These are phyloP conservation scores for Ammospiza nelsoni DNA, from an alignment of 2,113 vertebrate genomes.

Conservation along the genomic window DNA sequence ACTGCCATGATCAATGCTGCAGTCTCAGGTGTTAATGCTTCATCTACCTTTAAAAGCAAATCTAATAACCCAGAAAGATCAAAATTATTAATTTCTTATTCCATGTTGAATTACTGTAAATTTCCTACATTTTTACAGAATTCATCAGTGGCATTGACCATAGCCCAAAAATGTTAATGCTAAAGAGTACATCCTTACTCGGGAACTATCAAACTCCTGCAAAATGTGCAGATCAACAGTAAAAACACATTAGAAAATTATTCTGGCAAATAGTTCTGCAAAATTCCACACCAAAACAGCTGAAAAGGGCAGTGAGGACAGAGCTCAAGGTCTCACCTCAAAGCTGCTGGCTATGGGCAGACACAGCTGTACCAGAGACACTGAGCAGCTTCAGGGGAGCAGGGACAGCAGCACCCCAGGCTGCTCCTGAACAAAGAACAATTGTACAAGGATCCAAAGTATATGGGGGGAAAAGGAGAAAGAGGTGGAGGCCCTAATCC, in stretches of 20 bases:
- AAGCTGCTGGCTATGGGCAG: not conserved
- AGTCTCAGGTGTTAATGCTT: conserved; percentile 47
- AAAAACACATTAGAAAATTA: not conserved
- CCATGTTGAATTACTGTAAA: not conserved
- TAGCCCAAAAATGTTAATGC: not conserved
- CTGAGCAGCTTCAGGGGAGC: not conserved
- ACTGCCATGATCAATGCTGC: conserved; percentile 24
- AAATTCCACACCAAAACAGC: not conserved
- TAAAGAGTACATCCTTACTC: not conserved
- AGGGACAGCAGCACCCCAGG: not conserved
- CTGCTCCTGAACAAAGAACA: not conserved
- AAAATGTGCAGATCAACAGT: not conserved
- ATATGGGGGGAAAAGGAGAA: fast-evolving
- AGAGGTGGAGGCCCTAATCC: not conserved
- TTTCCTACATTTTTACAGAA: conserved; percentile 8
- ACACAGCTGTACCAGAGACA: not conserved
- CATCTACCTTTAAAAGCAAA: conserved; percentile 67
- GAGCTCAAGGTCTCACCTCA: not conserved
- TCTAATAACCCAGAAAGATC: conserved; percentile 57
- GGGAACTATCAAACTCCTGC: not conserved
- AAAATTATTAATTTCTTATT: conserved; percentile 53
- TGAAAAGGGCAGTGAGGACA: not conserved
- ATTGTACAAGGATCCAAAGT: not conserved
- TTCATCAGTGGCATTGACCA: conserved; percentile 22
- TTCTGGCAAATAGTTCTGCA: not conserved